phyloP scores from a whole-genome alignment of 2,113 vertebrate genomes.

The Salvelinus alpinus region DNA sequence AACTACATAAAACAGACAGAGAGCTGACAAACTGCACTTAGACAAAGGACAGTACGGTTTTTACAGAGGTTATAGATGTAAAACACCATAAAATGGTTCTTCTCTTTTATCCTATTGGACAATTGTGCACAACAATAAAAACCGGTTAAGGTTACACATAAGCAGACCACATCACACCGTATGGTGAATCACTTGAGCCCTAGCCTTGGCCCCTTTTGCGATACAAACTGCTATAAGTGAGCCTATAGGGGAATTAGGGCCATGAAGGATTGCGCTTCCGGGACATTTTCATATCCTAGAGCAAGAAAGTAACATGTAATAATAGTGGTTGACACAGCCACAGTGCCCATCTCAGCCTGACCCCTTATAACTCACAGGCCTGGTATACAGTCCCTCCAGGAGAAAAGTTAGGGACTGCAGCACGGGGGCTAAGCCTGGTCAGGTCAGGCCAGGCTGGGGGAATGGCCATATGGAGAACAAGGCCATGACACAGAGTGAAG shows the following conservation, averaged over 20 bases:
- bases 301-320: conserved; percentile 53
- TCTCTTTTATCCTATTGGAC: too few species aligned
- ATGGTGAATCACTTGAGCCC: not conserved
- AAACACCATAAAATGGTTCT: too few species aligned
- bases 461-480: not conserved
- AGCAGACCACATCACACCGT: not conserved
- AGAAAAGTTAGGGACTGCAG: conserved; percentile 13
- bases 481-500: not conserved
- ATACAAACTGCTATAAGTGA: conserved; percentile 15
- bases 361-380: conserved; percentile 40
- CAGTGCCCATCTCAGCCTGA: conserved; percentile 39
- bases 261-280: conserved; percentile 32
- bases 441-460: not conserved
- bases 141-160: not conserved
- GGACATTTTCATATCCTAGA: conserved; percentile 39
- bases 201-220: conserved; percentile 24
- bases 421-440: not conserved
- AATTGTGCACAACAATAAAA: too few species aligned
- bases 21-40: too few species aligned
- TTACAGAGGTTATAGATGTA: too few species aligned
- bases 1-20: too few species aligned
- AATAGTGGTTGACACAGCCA: conserved; percentile 35
- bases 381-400: conserved; percentile 18
- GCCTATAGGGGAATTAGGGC: conserved; percentile 12
- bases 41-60: too few species aligned